These are phyloP conservation scores for Bombylius major DNA, from an alignment of 2,888 invertebrate genomes.

Conservation along the genomic window DNA sequence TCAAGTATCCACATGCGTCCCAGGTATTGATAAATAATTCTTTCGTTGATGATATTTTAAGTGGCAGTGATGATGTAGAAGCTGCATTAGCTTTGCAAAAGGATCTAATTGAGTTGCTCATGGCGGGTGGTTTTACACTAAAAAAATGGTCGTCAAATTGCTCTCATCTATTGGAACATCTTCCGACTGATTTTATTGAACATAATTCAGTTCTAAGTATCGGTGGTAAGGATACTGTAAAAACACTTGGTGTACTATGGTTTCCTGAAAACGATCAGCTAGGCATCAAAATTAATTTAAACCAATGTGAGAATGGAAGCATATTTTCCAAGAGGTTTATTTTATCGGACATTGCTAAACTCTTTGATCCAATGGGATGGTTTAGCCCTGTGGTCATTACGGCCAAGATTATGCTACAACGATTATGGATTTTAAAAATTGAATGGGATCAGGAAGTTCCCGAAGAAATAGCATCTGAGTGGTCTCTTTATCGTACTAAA, in stretches of 20 bases:
- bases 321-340: conserved; percentile 1
- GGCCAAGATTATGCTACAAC: conserved; percentile 1
- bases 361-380: conserved; percentile 1
- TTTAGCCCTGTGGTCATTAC: not conserved
- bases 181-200: not conserved
- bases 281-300: not conserved
- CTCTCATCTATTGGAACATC: not conserved
- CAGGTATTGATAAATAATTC: not conserved
- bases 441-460: conserved; percentile 1
- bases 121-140: not conserved
- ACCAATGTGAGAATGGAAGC: not conserved
- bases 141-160: conserved; percentile 1
- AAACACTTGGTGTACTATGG: conserved; percentile 2
- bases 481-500: not conserved
- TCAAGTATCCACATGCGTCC: conserved; percentile 6
- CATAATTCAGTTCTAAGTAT: not conserved
- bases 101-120: not conserved
- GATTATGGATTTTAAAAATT: not conserved
- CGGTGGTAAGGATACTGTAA: not conserved
- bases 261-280: not conserved
- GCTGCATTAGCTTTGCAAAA: conserved; percentile 3
- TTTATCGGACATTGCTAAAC: not conserved
- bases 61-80: not conserved
- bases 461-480: not conserved
- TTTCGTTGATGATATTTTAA: conserved; percentile 7